Percentiles rank a stretch among this genome's conserved stretches.
Conservation (phyloP, 2,113 vertebrate genomes). For the Siniperca knerii region DNA sequence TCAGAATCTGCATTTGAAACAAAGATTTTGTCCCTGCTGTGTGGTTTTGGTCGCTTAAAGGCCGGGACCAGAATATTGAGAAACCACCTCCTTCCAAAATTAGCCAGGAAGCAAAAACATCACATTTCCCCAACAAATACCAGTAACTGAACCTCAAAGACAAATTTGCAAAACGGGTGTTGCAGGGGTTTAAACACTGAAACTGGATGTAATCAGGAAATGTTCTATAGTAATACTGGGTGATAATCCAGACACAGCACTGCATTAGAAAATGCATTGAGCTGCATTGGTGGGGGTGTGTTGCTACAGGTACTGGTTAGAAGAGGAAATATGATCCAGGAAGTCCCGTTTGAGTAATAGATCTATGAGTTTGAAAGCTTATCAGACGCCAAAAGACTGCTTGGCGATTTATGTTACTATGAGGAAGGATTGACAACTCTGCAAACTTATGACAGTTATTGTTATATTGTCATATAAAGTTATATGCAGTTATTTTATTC, state of each 20-base stretch:
- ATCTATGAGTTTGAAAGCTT: constrained; percentile 15
- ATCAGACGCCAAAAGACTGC: constrained; percentile 5
- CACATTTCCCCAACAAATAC: neutral
- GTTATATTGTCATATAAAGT: neutral
- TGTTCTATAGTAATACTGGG: neutral
- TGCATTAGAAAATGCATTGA: constrained; percentile 27
- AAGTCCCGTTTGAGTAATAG: neutral
- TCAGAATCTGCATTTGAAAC: constrained; percentile 62
- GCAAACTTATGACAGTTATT: neutral
- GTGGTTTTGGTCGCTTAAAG: neutral
- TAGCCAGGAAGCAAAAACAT: neutral
- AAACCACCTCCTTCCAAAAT: neutral
- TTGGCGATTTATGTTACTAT: neutral
- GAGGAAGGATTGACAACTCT: neutral
- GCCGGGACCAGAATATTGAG: constrained; percentile 8
- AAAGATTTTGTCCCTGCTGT: constrained; percentile 36
- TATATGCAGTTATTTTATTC: neutral
- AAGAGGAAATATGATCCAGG: constrained; percentile 7
- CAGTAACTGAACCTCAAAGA: neutral
- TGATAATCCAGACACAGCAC: neutral
- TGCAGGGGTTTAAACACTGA: neutral
- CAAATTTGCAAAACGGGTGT: neutral
- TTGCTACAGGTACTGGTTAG: neutral
- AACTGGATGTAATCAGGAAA: neutral
- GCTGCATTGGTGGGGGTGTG: neutral